Evolutionary conservation across 2,888 invertebrate genomes (phyloP).

Genomic region (Lumbricus terrestris): DNA sequence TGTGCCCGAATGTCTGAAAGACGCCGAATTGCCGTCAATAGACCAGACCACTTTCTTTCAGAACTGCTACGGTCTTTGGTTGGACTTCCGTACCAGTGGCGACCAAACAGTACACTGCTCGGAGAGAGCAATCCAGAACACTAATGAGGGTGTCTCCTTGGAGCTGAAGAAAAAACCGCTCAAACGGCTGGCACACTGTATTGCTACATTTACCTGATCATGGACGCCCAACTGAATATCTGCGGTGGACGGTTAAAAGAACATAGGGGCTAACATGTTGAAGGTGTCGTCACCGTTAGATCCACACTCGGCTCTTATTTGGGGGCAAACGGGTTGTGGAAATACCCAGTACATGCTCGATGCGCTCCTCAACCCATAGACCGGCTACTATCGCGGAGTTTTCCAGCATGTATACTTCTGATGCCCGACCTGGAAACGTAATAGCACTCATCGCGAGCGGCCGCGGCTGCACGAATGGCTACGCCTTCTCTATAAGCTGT

Average conservation of each 20-base stretch:
- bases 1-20: not conserved
- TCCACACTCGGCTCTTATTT: conserved; percentile 26
- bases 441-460: conserved; percentile 20
- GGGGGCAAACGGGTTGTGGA: conserved; percentile 30
- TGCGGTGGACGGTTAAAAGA: not conserved
- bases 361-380: conserved; percentile 17
- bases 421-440: conserved; percentile 24
- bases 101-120: not conserved
- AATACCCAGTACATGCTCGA: conserved; percentile 31
- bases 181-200: not conserved
- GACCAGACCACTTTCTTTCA: not conserved
- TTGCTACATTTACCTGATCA: not conserved
- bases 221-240: not conserved
- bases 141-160: not conserved
- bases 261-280: not conserved
- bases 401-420: conserved; percentile 29
- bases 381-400: conserved; percentile 20
- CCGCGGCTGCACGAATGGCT: conserved; percentile 31
- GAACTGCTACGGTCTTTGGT: not conserved
- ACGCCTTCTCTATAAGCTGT: conserved; percentile 29
- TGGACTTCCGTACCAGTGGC: not conserved
- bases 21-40: not conserved
- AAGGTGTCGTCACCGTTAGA: not conserved
- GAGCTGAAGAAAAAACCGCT: not conserved
- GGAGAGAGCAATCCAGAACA: not conserved